Conservation (phyloP, 1,140 invertebrate species). For the Ctenoplectra terminalis region DNA sequence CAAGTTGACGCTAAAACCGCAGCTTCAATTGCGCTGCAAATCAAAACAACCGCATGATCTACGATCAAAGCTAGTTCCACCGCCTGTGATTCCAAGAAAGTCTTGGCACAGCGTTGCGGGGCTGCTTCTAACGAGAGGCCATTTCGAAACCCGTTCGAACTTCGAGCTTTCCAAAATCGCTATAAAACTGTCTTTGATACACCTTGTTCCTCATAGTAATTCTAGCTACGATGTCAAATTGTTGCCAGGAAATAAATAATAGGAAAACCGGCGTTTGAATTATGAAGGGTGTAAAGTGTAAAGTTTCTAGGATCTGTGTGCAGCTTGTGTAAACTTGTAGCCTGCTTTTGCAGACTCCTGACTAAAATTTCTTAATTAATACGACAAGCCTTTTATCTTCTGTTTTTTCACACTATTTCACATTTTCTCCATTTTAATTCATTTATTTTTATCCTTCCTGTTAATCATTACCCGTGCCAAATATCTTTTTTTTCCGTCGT, state of each 20-base stretch:
- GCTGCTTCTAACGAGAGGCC: slow-evolving; percentile 4
- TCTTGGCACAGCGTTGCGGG: slow-evolving; percentile 50
- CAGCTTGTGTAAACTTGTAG: too few relatives aligned
- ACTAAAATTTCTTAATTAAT: too few relatives aligned
- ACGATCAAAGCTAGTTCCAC: slow-evolving; percentile 53
- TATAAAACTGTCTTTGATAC: background rate
- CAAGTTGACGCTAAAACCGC: slow-evolving; percentile 6
- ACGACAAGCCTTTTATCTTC: too few relatives aligned
- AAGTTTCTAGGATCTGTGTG: too few relatives aligned
- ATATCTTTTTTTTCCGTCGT: too few relatives aligned
- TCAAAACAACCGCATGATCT: slow-evolving; percentile 56
- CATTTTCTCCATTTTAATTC: too few relatives aligned
- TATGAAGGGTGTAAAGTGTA: background rate
- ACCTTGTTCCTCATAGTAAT: background rate
- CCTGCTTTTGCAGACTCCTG: too few relatives aligned
- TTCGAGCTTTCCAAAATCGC: slow-evolving; percentile 12
- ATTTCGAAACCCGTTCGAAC: slow-evolving; percentile 3
- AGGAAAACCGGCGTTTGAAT: background rate
- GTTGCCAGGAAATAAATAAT: background rate
- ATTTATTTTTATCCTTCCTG: too few relatives aligned
- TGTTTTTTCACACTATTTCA: too few relatives aligned
- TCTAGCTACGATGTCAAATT: background rate
- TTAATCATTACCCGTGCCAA: too few relatives aligned
- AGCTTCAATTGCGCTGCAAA: slow-evolving; percentile 45
- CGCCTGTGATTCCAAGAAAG: slow-evolving; percentile 49